Percentiles rank a stretch among this genome's conserved stretches.
These are phyloP conservation scores for Agrilus cyanescens DNA, from an alignment of 2,888 invertebrate genomes.

Conservation along the genomic window DNA sequence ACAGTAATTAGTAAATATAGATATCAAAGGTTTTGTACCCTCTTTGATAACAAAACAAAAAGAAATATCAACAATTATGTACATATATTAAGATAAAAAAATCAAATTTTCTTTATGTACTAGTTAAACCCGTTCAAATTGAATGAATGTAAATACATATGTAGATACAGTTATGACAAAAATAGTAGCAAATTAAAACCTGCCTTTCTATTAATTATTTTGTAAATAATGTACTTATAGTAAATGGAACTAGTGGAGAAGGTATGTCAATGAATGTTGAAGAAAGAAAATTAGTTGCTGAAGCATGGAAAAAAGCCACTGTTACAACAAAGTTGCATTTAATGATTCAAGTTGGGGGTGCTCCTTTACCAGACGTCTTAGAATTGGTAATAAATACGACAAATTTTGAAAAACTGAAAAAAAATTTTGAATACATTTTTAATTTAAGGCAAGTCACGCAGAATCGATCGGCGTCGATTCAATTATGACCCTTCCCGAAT, in stretches of 20 bases:
- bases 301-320: constrained; percentile 51
- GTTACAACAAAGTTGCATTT: constrained; percentile 44
- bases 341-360: constrained; percentile 64
- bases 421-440: not conserved
- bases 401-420: too few relatives aligned
- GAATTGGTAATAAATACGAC: constrained; percentile 43
- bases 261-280: constrained; percentile 51
- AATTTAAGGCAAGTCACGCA: constrained; percentile 52
- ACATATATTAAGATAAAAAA: too few relatives aligned
- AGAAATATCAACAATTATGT: too few relatives aligned
- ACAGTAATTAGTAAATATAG: too few relatives aligned
- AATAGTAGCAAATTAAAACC: too few relatives aligned
- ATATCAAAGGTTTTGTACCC: too few relatives aligned
- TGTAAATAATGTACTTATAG: constrained; percentile 32
- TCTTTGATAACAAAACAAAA: too few relatives aligned
- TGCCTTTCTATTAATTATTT: not conserved
- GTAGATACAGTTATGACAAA: too few relatives aligned
- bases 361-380: constrained; percentile 53
- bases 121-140: too few relatives aligned
- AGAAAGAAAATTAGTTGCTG: constrained; percentile 55
- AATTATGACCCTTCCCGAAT: constrained; percentile 60
- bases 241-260: constrained; percentile 73
- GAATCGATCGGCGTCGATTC: constrained; percentile 53
- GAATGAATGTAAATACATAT: too few relatives aligned
- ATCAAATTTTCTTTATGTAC: too few relatives aligned